Conservation (phyloP, 2,113 vertebrate species). For the Cyphomyrus plagiostoma region DNA sequence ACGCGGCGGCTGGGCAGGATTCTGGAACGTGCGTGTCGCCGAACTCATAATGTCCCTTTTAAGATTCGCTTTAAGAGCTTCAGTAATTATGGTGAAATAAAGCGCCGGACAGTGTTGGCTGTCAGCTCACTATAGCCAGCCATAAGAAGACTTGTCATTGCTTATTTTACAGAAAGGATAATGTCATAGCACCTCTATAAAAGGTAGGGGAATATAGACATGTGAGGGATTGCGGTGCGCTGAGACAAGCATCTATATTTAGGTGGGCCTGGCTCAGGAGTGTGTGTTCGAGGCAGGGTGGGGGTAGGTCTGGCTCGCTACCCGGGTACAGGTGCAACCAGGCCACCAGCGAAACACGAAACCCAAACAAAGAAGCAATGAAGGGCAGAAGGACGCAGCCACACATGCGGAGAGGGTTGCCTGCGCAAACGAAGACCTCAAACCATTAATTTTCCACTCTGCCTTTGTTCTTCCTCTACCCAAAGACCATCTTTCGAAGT, state of each 20-base stretch:
- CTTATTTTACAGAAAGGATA: not conserved
- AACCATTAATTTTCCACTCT: not conserved
- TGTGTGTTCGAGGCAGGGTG: not conserved
- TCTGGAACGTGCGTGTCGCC: not conserved
- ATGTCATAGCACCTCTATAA: constrained; percentile 3
- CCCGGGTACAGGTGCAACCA: not conserved
- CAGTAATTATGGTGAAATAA: not conserved
- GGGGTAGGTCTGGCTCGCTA: not conserved
- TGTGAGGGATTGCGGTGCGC: not conserved
- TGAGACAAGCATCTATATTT: not conserved
- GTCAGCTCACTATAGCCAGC: not conserved
- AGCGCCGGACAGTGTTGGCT: not conserved
- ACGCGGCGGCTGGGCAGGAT: not conserved
- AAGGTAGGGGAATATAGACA: not conserved
- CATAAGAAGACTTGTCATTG: not conserved
- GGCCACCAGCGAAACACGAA: not conserved
- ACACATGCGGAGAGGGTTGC: not conserved
- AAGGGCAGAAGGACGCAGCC: not conserved
- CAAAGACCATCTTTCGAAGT: not conserved
- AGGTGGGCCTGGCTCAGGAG: not conserved
- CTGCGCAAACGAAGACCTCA: not conserved
- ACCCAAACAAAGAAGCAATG: not conserved
- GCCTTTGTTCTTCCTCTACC: not conserved
- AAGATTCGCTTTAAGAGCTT: constrained; percentile 1
- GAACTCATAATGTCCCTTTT: not conserved